Percentiles rank a stretch among this genome's conserved stretches.
These are phyloP conservation scores for Bugulina stolonifera DNA, from an alignment of 2,888 invertebrate genomes.

Conservation along the genomic window DNA sequence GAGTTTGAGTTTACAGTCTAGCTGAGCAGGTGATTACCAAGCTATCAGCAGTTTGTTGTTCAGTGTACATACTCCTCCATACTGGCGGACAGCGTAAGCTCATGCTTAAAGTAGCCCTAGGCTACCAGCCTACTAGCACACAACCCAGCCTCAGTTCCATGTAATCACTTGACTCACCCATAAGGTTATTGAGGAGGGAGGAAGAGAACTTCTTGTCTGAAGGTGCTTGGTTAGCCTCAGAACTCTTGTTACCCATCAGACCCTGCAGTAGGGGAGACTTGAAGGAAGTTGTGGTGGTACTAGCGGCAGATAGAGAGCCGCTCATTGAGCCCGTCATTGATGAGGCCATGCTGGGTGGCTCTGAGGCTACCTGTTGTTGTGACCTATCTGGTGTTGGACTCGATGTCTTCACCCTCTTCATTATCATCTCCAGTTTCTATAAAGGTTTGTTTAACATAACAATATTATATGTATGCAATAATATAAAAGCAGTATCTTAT, in stretches of 20 bases:
- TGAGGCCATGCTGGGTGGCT: conserved; percentile 12
- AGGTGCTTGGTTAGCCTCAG: conserved; percentile 24
- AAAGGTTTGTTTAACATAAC: too few species aligned
- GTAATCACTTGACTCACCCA: conserved; percentile 28
- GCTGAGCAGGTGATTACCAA: not conserved
- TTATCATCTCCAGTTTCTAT: conserved; percentile 46
- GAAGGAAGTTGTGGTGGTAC: conserved; percentile 35
- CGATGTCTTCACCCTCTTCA: conserved; percentile 47
- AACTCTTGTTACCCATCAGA: conserved; percentile 32
- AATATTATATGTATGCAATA: too few species aligned
- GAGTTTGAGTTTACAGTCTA: too few species aligned
- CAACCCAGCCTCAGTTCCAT: not conserved
- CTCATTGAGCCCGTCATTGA: conserved; percentile 21
- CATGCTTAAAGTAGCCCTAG: not conserved
- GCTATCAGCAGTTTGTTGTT: not conserved
- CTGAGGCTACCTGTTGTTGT: not conserved
- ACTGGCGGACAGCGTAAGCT: not conserved
- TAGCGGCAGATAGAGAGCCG: conserved; percentile 12
- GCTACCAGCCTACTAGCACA: not conserved
- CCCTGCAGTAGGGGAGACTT: conserved; percentile 45
- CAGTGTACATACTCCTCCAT: not conserved
- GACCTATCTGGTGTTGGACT: conserved; percentile 28
- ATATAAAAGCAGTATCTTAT: too few species aligned
- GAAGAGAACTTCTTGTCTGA: conserved; percentile 40
- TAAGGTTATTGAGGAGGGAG: conserved; percentile 42